phyloP scores from a whole-genome alignment of 2,113 vertebrate species.

The Calypte anna region DNA sequence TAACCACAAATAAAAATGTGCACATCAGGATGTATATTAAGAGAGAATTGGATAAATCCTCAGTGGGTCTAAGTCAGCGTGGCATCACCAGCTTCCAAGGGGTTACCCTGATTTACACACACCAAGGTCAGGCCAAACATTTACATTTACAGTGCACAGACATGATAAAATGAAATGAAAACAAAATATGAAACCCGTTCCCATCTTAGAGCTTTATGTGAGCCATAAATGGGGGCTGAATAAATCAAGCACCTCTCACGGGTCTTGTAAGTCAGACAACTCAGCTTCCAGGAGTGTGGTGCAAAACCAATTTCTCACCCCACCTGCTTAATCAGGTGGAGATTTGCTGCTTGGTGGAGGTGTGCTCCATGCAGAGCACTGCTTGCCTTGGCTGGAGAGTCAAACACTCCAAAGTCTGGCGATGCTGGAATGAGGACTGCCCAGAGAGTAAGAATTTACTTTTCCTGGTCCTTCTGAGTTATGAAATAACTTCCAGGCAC shows the following conservation, averaged over 20 bases:
- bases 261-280: background rate
- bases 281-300: background rate
- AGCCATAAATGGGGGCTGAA: background rate
- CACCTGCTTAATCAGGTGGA: background rate
- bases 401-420: background rate
- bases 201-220: conserved; percentile 25
- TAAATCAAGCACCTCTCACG: background rate
- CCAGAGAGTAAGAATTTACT: background rate
- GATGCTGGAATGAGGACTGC: background rate
- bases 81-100: background rate
- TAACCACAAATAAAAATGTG: background rate
- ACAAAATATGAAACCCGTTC: background rate
- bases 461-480: background rate
- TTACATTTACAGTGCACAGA: conserved; percentile 5
- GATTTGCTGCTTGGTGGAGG: background rate
- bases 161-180: conserved; percentile 38
- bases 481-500: background rate
- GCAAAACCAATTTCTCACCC: background rate
- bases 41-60: background rate
- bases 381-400: background rate
- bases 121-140: background rate
- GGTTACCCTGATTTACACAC: background rate
- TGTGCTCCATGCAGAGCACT: background rate
- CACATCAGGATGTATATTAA: background rate
- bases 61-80: background rate